phyloP scores from a whole-genome alignment of 2,113 vertebrate genomes.

The Percina caprodes region DNA sequence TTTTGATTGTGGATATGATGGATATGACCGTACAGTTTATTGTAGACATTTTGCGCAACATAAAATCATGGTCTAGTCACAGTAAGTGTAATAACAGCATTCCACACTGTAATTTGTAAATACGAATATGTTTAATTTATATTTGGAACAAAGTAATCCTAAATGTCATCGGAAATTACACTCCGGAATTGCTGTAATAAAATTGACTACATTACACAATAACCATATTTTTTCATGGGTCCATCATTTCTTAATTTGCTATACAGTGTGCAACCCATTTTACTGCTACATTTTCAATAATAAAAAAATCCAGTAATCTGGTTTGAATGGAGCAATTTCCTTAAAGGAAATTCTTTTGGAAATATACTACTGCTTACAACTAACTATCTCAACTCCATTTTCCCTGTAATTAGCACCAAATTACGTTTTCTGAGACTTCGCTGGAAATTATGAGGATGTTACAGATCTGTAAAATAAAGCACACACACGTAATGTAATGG shows the following conservation, averaged over 20 bases:
- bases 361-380: neutral
- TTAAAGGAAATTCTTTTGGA: neutral
- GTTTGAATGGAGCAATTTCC: neutral
- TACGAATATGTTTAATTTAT: conserved; percentile 21
- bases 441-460: neutral
- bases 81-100: neutral
- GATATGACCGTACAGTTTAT: conserved; percentile 22
- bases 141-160: conserved; percentile 9
- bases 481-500: neutral
- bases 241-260: too few species aligned
- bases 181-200: neutral
- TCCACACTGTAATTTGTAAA: conserved; percentile 34
- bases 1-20: conserved; percentile 31
- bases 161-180: too few species aligned
- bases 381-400: neutral
- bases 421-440: neutral
- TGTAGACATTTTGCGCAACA: conserved; percentile 31
- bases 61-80: conserved; percentile 6
- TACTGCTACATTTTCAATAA: neutral
- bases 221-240: neutral
- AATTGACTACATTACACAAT: neutral
- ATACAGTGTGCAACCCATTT: too few species aligned
- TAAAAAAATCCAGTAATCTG: too few species aligned
- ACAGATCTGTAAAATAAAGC: neutral
- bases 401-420: neutral